Percentiles rank a stretch among this genome's conserved stretches.
Evolutionary conservation across 1,140 invertebrate species (phyloP).

Genomic region (Philopotamus ludificatus): DNA sequence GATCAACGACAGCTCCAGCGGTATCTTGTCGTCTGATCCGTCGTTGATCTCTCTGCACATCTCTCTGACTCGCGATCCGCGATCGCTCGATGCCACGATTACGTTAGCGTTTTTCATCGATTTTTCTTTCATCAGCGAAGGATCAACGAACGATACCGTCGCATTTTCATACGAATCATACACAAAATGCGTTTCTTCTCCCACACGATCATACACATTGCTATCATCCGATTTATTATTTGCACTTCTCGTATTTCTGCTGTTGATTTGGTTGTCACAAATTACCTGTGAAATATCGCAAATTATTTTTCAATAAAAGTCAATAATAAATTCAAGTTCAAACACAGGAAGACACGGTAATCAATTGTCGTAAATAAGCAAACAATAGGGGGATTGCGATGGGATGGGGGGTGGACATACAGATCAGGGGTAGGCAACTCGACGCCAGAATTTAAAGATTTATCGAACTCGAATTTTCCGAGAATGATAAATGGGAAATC

Average conservation of each 20-base stretch:
- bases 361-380: too few relatives aligned
- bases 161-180: slow-evolving; percentile 32
- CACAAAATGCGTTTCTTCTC: neutral
- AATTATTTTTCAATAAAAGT: neutral
- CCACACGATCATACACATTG: neutral
- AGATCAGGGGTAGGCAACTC: too few relatives aligned
- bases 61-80: slow-evolving; percentile 25
- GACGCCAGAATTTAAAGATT: too few relatives aligned
- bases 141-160: slow-evolving; percentile 28
- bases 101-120: slow-evolving; percentile 44
- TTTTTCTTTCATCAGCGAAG: slow-evolving; percentile 34
- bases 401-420: too few relatives aligned
- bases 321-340: too few relatives aligned
- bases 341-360: too few relatives aligned
- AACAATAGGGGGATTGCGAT: too few relatives aligned
- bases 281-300: slow-evolving; percentile 43
- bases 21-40: slow-evolving; percentile 39
- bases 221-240: slow-evolving; percentile 4
- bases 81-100: slow-evolving; percentile 40
- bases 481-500: too few relatives aligned
- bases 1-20: slow-evolving; percentile 51
- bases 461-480: too few relatives aligned
- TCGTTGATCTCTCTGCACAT: slow-evolving; percentile 36
- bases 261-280: slow-evolving; percentile 40
- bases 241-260: slow-evolving; percentile 8